Conservation (phyloP, 2,113 vertebrate species). For the Heterotilapia buettikoferi region DNA sequence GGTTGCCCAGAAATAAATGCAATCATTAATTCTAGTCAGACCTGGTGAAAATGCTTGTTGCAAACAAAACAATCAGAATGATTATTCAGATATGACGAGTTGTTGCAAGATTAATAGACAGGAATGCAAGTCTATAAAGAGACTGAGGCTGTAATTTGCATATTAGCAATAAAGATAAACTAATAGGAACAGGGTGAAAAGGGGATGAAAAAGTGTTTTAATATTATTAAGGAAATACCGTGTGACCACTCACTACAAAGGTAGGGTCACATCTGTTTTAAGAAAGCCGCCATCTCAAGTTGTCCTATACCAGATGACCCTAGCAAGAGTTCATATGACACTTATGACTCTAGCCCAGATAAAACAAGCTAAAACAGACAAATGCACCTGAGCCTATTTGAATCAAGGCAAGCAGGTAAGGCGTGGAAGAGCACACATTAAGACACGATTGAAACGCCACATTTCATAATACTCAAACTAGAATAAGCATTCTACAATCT, state of each 20-base stretch:
- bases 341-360: neutral
- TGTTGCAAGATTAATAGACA: neutral
- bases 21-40: neutral
- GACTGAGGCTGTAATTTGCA: neutral
- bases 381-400: neutral
- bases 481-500: neutral
- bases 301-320: neutral
- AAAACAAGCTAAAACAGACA: neutral
- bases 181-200: neutral
- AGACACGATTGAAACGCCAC: neutral
- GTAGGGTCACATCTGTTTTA: neutral
- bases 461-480: neutral
- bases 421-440: neutral
- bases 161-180: neutral
- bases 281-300: neutral
- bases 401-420: neutral
- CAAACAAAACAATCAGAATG: neutral
- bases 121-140: neutral
- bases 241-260: neutral
- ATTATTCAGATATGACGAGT: neutral
- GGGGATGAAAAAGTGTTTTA: neutral
- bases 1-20: neutral
- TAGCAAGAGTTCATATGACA: neutral
- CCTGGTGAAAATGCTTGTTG: rapidly evolving
- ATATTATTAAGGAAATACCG: neutral